phyloP scores from a whole-genome alignment of 2,888 invertebrate genomes.

The Tenthredo amoena region DNA sequence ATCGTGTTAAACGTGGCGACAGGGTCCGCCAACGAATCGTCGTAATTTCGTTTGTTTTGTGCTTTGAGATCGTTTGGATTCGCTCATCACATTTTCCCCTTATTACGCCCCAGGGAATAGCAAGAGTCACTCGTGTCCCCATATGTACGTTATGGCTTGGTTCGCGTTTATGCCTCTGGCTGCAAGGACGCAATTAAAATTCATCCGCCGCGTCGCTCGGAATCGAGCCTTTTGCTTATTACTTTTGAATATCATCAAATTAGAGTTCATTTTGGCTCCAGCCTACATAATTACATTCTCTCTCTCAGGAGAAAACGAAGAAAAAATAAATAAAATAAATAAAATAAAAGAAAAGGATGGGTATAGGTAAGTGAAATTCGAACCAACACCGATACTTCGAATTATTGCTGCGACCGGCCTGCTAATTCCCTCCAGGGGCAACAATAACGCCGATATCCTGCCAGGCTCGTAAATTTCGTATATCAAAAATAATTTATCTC shows the following conservation, averaged over 20 bases:
- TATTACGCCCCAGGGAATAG: slow-evolving; percentile 32
- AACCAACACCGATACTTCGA: neutral
- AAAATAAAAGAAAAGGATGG: neutral
- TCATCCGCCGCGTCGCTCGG: neutral
- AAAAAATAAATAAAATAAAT: too few relatives aligned
- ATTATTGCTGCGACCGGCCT: neutral
- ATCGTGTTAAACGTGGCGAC: slow-evolving; percentile 37
- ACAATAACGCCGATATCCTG: slow-evolving; percentile 1
- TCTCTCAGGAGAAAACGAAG: too few relatives aligned
- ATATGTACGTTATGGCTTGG: neutral
- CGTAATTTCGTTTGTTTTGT: slow-evolving; percentile 44
- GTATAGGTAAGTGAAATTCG: neutral
- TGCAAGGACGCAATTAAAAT: slow-evolving; percentile 25
- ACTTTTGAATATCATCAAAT: slow-evolving; percentile 3
- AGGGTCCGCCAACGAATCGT: slow-evolving; percentile 15
- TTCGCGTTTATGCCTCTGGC: neutral
- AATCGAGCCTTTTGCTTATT: neutral
- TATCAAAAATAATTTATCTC: slow-evolving; percentile 18
- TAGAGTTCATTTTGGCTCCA: neutral
- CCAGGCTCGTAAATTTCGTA: slow-evolving; percentile 9
- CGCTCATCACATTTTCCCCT: slow-evolving; percentile 29
- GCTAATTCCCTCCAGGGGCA: neutral
- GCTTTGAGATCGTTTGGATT: slow-evolving; percentile 38
- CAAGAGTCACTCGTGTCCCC: neutral
- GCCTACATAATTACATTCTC: too few relatives aligned